Evolutionary conservation across 2,888 invertebrate genomes (phyloP), one percentile per base, ranked within the genome.

Genomic region (Corythucha ciliata): DNA sequence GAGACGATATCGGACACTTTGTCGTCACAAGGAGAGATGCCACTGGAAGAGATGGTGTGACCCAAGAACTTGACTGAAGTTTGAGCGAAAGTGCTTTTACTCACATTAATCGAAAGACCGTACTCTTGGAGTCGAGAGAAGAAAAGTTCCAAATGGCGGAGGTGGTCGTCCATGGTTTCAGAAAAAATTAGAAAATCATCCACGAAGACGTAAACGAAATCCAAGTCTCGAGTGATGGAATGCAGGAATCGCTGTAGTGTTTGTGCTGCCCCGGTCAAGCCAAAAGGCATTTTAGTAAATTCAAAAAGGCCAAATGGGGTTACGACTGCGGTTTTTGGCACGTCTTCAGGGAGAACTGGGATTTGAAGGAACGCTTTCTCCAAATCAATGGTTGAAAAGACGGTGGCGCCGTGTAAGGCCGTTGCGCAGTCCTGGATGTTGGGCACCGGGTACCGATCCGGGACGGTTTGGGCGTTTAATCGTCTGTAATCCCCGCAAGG

Each of bases 181-280:
- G 57, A 56, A 22, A 57, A 53, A 4, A 60, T 44, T n/a, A 59
- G 45, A 21, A 58, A 48, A 32, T 59, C 56, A 49, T 62, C 61
- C 1, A 64, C 20, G 37, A 60, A 62, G 1, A 56, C 32, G 22
- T 54, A 59, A 18, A 46, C 47, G 48, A 60, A 61, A 12, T 56
- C 50, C 0, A 62, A 20, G 10, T 46, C 57, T 4, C 56, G 47
- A 3, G 60, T 34, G 0, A 59, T 33, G 3, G 33, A 27, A 32
- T 64, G 57, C 41, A 64, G 60, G 34, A 59, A 57, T 7, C 61
- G 50, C 39, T 64, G 64, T 41, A 60, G 60, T 1, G 60, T 60
- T 26, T 60, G 59, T 0, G 59, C 51, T 1, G 60, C 63, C 25
- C 61, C 60, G 3, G 47, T 25, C 4, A 62, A 45, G 1, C 60